Base-by-base conservation (phyloP, 2,797 vertebrate species). In the Sciurus carolinensis region DNA sequence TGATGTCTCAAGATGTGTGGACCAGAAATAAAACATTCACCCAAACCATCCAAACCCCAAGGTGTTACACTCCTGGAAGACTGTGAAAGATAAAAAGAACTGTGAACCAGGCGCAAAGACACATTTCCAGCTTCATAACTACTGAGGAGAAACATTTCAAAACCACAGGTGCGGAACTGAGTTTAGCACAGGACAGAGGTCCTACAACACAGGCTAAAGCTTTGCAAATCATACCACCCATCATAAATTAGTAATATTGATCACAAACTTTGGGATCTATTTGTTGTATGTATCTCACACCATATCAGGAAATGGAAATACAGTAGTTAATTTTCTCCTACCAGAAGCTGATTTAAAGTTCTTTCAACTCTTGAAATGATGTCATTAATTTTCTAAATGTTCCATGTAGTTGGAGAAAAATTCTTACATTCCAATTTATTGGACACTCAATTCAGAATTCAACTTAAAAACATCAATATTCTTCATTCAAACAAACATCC, bases 291-390 rank as follows among this genome's bases (percentile, higher is more conserved):
- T 79, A 95, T 98, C 67, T 96, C 91, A 96, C 95, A 86, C 59
- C 88, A 93, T 69, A 50, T 39, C 71, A 73, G n/a, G 87, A 85
- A 95, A 96, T 73, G 33, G 50, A 96, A 97, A 97, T 22, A 92
- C 4, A 87, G 90, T 85, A 75, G 90, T 90, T 96, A 44, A 36
- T 91, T 91, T 98, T 98, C 97, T 99, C 99, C 99, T 99, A 98
- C 99, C 99, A 97, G 99, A 99, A 96, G 97, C 96, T 66, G 98
- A 98, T 98, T 62, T 99, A 98, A 64, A 99, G 97, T 96, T 98
- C 98, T 97, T 98, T 99, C 82, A 99, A 99, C 95, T 99, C 98
- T 87, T 99, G 98, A 98, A 99, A 99, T 90, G 98, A 98, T 99
- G 97, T 99, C 98, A 98, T 97, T 98, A 97, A 98, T 99, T 97